Evolutionary conservation across 2,797 vertebrate species (phyloP).

Genomic region (Diplodus sargus): DNA sequence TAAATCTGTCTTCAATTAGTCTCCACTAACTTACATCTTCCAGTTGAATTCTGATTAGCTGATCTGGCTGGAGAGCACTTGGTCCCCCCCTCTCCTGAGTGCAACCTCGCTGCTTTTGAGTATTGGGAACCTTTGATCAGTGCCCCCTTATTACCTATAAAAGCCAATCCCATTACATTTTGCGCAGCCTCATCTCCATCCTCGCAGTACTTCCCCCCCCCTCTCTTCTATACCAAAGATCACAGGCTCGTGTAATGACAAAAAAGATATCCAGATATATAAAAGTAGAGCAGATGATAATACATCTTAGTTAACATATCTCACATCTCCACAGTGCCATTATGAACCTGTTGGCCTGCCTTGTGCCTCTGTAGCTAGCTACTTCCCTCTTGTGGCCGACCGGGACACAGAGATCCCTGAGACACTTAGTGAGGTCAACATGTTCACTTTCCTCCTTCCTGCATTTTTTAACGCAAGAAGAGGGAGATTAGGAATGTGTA

Average conservation of each 20-base stretch:
- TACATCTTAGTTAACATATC: conserved; percentile 68
- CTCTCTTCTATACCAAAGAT: conserved; percentile 65
- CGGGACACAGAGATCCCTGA: conserved; percentile 48
- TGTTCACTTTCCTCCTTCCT: conserved; percentile 52
- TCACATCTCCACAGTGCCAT: conserved; percentile 53
- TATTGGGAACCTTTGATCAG: conserved; percentile 86
- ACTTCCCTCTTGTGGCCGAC: conserved; percentile 87
- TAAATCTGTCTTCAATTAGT: conserved; percentile 85
- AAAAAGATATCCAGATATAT: conserved; percentile 58
- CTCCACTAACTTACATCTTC: conserved; percentile 81
- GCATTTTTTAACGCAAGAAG: conserved; percentile 53
- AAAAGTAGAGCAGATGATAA: conserved; percentile 70
- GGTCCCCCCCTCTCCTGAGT: conserved; percentile 72
- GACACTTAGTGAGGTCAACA: conserved; percentile 56
- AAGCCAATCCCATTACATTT: conserved; percentile 78
- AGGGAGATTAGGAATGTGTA: conserved; percentile 56
- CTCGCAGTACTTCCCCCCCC: conserved; percentile 57
- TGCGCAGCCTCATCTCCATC: conserved; percentile 58
- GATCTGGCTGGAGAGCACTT: conserved; percentile 84
- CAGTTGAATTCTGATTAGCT: conserved; percentile 85
- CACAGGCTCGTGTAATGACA: conserved; percentile 61
- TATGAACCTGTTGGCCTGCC: conserved; percentile 54
- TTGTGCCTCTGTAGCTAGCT: conserved; percentile 75
- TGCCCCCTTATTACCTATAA: conserved; percentile 82
- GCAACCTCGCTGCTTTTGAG: conserved; percentile 78